Conservation (phyloP, 35 echinoderm and acorn worm species). For the Heliocidaris erythrogramma region DNA sequence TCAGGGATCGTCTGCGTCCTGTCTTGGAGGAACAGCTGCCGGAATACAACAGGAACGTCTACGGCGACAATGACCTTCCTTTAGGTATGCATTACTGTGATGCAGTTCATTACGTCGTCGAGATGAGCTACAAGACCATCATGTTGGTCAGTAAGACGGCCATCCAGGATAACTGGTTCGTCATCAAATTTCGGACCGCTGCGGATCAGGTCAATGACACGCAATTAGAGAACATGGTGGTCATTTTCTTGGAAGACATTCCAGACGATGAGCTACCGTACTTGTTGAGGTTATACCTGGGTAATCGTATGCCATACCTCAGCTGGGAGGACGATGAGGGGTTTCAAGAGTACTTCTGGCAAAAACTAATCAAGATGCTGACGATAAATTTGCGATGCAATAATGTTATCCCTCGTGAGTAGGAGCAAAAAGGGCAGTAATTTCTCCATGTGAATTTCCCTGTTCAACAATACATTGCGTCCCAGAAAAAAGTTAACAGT, state of each 20-base stretch:
- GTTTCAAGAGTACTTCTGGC: not conserved
- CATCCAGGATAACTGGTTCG: not conserved
- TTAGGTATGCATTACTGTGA: not conserved
- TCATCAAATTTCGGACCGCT: not conserved
- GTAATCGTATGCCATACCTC: not conserved
- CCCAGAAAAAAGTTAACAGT: too few species aligned
- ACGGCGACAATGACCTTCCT: not conserved
- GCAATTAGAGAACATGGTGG: not conserved
- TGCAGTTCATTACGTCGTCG: not conserved
- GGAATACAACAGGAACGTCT: not conserved
- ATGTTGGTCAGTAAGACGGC: not conserved
- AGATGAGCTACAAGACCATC: constrained; percentile 22
- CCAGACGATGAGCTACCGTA: constrained; percentile 20
- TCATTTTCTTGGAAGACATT: constrained; percentile 27
- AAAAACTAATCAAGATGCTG: not conserved
- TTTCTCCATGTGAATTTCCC: too few species aligned
- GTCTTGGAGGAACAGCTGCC: not conserved
- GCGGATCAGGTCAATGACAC: constrained; percentile 14
- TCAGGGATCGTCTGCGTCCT: not conserved
- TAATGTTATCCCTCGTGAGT: not conserved
- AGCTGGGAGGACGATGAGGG: not conserved
- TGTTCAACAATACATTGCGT: too few species aligned
- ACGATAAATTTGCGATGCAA: not conserved
- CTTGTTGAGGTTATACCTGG: not conserved
- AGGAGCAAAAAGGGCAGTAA: too few species aligned